These are phyloP conservation scores for Ametastegia equiseti DNA, from an alignment of 2,888 invertebrate species.

Conservation along the genomic window DNA sequence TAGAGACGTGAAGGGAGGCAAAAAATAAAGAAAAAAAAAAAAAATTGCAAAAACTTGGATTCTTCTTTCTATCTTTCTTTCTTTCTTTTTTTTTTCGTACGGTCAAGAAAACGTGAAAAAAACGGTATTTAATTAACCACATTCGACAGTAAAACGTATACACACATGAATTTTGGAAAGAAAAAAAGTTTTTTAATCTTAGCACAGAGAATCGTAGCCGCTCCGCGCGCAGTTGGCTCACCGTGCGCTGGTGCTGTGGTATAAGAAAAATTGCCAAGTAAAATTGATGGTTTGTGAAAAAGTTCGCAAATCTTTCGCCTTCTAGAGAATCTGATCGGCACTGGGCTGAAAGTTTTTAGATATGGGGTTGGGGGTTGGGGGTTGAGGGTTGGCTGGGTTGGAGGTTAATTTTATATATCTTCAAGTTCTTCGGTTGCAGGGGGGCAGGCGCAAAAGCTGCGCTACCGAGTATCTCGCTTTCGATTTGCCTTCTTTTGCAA, in stretches of 20 bases:
- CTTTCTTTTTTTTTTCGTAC: no score
- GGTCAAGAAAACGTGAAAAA: no score
- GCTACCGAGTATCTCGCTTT: neutral
- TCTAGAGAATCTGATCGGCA: neutral
- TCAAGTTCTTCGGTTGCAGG: constrained; percentile 19
- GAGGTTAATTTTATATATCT: constrained; percentile 46
- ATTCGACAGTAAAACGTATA: neutral
- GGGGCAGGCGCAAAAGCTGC: constrained; percentile 37
- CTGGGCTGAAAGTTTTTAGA: constrained; percentile 20
- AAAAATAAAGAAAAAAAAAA: neutral
- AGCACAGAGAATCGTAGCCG: no score
- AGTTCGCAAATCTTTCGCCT: constrained; percentile 25
- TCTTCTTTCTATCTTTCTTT: no score
- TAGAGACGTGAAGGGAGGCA: neutral
- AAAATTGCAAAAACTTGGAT: no score
- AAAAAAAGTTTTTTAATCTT: constrained; percentile 41
- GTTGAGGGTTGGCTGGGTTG: no score
- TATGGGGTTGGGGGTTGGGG: no score
- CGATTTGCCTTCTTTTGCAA: neutral
- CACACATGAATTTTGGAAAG: neutral
- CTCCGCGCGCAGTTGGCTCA: neutral
- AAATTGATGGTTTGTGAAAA: constrained; percentile 12
- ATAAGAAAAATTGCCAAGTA: neutral
- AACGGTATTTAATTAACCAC: no score
- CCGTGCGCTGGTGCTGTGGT: neutral